Percentiles rank a stretch among this genome's conserved stretches.
Conservation (phyloP, 2,113 vertebrate genomes). For the Porphyrio hochstetteri region DNA sequence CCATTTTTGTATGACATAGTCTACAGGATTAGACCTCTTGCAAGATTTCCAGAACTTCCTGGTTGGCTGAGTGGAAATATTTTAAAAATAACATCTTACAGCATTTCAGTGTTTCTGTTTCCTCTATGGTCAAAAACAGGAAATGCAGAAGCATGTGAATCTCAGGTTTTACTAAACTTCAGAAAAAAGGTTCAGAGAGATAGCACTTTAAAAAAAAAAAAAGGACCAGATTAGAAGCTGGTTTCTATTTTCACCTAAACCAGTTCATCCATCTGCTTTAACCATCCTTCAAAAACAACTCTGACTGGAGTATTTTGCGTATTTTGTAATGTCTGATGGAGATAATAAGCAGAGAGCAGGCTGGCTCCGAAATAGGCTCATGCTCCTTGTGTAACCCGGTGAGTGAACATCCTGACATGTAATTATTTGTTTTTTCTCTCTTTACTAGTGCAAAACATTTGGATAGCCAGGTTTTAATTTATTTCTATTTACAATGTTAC, state of each 20-base stretch:
- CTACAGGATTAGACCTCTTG: slow-evolving; percentile 52
- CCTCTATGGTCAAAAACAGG: slow-evolving; percentile 73
- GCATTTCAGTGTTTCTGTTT: slow-evolving; percentile 72
- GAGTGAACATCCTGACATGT: slow-evolving; percentile 36
- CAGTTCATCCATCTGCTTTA: slow-evolving; percentile 1
- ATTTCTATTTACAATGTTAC: slow-evolving; percentile 54
- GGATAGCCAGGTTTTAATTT: slow-evolving; percentile 50
- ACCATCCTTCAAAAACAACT: background rate
- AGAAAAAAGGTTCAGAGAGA: slow-evolving; percentile 18
- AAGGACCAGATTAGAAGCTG: background rate
- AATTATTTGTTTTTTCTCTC: slow-evolving; percentile 45
- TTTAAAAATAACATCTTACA: slow-evolving; percentile 71
- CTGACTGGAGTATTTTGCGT: background rate
- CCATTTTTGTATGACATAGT: slow-evolving; percentile 20
- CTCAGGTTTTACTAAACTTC: slow-evolving; percentile 25
- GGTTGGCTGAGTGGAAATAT: slow-evolving; percentile 65
- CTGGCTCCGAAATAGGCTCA: slow-evolving; percentile 27
- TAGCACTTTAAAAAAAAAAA: background rate
- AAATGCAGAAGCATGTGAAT: slow-evolving; percentile 72
- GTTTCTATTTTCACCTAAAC: slow-evolving; percentile 42
- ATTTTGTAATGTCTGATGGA: background rate
- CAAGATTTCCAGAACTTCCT: slow-evolving; percentile 72
- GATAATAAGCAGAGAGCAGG: background rate
- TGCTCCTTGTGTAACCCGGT: slow-evolving; percentile 26
- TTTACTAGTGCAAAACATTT: slow-evolving; percentile 17